Base-by-base conservation (phyloP, 2,113 vertebrate species). In the Rhinoderma darwinii region DNA sequence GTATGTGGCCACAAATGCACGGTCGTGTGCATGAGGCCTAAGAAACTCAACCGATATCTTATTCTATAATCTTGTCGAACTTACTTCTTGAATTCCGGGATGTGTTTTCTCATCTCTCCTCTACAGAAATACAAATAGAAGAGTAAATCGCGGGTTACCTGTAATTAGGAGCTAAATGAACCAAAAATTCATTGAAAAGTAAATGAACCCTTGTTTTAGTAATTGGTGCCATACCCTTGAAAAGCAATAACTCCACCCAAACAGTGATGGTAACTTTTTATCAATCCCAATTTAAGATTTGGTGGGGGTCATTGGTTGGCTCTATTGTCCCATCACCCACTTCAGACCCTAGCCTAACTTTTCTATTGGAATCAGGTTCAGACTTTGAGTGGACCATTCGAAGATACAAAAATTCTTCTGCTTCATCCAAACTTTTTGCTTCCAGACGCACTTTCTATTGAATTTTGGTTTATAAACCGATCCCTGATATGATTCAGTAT, bases 41-140 rank as follows among this genome's bases (percentile, higher is more conserved):
- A 27, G 17, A 20, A 32, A 11, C 5, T 9, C 17, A 78, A 63
- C 27, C 18, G 59, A 50, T 4, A 32, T 17, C 30, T 35, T 5
- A 30, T 1, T 25, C 15, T 15, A 15, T 37, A 11, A 41, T 25
- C 17, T 72, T 41, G 37, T 20, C 25, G 37, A 70, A 59, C 92
- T 90, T 56, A 94, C 93, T 91, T 93, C 91, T 1, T 94, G 91
- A 56, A 94, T 94, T 83, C 91, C 92, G 18, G 93, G 91, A 59
- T 94, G 93, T 78, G 90, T 90, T 80, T 91, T 92, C 51, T 92
- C 92, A 44, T 91, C 91, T 83, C 91, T 92, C 89, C 91, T 92
- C 93, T 94, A 88, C 86, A 92, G 91, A 32, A 25, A 89, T 51
- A 90, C 37, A 88, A 1, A 89, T 27, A 17, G 39, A 25, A 74